phyloP scores from a whole-genome alignment of 1,140 invertebrate genomes.

The Sweltsa coloradensis region DNA sequence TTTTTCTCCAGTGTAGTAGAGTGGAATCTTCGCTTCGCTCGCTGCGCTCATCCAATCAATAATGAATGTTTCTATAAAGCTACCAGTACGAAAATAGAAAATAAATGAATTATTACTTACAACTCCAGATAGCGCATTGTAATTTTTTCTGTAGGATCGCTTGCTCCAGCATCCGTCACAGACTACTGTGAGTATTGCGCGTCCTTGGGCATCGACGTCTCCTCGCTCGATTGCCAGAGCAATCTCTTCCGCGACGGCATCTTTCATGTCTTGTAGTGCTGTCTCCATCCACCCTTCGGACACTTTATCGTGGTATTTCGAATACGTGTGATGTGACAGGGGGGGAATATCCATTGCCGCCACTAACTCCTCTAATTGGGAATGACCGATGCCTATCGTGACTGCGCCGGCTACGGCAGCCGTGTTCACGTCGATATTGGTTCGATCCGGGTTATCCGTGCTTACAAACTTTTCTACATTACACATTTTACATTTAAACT shows the following conservation, averaged over 20 bases:
- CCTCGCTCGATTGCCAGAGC: slow-evolving; percentile 2
- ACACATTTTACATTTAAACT: too few relatives aligned
- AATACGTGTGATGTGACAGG: slow-evolving; percentile 4
- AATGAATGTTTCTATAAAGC: too few relatives aligned
- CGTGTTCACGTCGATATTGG: slow-evolving; percentile 1
- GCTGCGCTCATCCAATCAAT: too few relatives aligned
- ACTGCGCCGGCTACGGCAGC: slow-evolving; percentile 4
- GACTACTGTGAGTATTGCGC: slow-evolving; percentile 25
- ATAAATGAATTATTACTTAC: too few relatives aligned
- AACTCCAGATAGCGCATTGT: slow-evolving; percentile 23
- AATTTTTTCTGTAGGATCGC: slow-evolving; percentile 23
- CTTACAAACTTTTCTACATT: too few relatives aligned
- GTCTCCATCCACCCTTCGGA: slow-evolving; percentile 3
- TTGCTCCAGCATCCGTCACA: slow-evolving; percentile 25
- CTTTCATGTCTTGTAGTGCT: slow-evolving; percentile 3
- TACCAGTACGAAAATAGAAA: too few relatives aligned
- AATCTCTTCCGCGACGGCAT: slow-evolving; percentile 2
- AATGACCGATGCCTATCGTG: not conserved
- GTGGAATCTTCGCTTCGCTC: too few relatives aligned
- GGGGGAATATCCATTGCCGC: slow-evolving; percentile 8
- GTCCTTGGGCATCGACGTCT: slow-evolving; percentile 24
- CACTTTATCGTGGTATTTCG: slow-evolving; percentile 3
- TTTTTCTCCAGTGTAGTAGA: too few relatives aligned
- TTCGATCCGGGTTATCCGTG: too few relatives aligned
- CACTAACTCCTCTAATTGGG: slow-evolving; percentile 3